Evolutionary conservation across 2,113 vertebrate genomes (phyloP).

Genomic region (Triplophysa dalaica): DNA sequence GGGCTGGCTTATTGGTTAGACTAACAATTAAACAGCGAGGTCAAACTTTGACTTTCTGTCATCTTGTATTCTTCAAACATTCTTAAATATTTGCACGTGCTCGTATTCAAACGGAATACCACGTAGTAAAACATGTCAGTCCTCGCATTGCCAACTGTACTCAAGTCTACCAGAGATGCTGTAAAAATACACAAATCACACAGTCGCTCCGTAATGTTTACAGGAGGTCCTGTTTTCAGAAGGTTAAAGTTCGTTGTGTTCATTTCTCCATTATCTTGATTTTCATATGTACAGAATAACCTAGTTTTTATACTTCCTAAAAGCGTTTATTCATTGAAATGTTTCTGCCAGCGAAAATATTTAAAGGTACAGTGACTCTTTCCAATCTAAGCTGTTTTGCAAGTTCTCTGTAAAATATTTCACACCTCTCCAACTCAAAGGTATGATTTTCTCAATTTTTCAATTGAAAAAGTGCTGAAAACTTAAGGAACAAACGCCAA

Average conservation of each 20-base stretch:
- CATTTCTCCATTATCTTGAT: too few relatives aligned
- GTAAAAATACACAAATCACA: not conserved
- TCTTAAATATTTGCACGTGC: constrained; percentile 1
- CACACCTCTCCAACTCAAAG: too few relatives aligned
- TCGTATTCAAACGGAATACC: not conserved
- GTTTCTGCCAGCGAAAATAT: too few relatives aligned
- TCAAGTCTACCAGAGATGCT: not conserved
- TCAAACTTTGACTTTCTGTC: constrained; percentile 23
- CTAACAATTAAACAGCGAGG: constrained; percentile 24
- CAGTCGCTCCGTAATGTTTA: not conserved
- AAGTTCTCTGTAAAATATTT: too few relatives aligned
- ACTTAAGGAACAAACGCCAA: too few relatives aligned
- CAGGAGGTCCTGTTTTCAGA: not conserved
- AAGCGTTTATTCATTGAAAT: too few relatives aligned
- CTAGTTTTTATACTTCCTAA: too few relatives aligned
- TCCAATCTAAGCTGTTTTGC: too few relatives aligned
- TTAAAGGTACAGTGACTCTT: too few relatives aligned
- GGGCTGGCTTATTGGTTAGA: constrained; percentile 26
- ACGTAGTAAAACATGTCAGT: not conserved
- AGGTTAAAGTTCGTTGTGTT: not conserved
- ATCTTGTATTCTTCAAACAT: constrained; percentile 4
- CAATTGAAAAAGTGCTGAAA: too few relatives aligned
- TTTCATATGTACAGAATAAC: too few relatives aligned
- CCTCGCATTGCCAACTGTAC: not conserved
- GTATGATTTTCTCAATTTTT: too few relatives aligned